Evolutionary conservation across 2,797 vertebrate species (phyloP), one percentile per base, ranked within the genome.

Genomic region (Benthosema pterotum): DNA sequence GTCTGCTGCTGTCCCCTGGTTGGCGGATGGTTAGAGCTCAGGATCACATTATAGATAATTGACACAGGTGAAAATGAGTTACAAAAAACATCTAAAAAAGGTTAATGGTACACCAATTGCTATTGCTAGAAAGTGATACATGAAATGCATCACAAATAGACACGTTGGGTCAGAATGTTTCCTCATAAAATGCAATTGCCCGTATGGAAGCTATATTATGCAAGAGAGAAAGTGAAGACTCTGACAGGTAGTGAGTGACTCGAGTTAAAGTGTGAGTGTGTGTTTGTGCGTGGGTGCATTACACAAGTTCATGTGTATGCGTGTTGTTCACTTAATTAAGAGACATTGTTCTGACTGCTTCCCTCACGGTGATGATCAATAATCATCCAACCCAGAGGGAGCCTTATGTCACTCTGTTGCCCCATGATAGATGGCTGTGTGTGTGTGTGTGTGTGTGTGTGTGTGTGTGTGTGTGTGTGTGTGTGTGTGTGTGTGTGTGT

Each of bases 121-220:
- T 25, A 25, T 25, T 25, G 25, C 25, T 25, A 25, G 5, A 25
- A 25, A 3, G 25, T 25, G 25, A 25, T 25, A 25, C 25, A 25
- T 25, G 22, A 25, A 25, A 25, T 25, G 22, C 5, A 5, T 25
- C 22, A n/a, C n/a, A n/a, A n/a, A n/a, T n/a, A n/a, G n/a, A n/a
- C n/a, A n/a, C n/a, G 70, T 69, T 55, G 64, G 52, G 74, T 68
- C 43, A 67, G 32, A 4, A 22, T 71, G 54, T 38, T 68, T 69
- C 52, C 67, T 38, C 74, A 74, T 69, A 72, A 81, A 79, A 80
- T 81, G 77, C 81, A 84, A 82, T 87, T 79, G 78, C 75, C 68
- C 70, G 72, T 59, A 57, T 28, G 57, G 55, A 68, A 9, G 0
- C 72, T 68, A 66, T 67, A 82, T 74, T 59, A 58, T 65, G 78